Percentiles rank a stretch among this genome's conserved stretches.
Evolutionary conservation across 2,113 vertebrate species (phyloP).

Genomic region (Eulacestoma nigropectus): DNA sequence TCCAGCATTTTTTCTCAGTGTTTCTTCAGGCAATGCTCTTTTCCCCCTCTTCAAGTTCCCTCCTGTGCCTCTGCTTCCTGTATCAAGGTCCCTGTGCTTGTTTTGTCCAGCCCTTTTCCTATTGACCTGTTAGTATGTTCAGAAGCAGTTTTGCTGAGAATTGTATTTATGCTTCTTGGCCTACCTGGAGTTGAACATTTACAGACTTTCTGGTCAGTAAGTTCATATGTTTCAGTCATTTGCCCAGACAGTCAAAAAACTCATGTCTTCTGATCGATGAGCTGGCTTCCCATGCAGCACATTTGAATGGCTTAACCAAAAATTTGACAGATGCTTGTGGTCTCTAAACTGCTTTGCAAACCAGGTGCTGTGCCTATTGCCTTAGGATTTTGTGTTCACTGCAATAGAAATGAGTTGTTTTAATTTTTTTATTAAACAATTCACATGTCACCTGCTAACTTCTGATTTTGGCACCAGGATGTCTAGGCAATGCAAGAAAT

Average conservation of each 20-base stretch:
- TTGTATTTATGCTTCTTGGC: neutral
- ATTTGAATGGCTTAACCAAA: neutral
- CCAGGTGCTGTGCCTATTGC: neutral
- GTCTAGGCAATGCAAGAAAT: neutral
- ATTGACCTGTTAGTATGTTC: neutral
- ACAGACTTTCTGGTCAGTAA: neutral
- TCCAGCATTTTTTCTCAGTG: neutral
- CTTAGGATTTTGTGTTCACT: neutral
- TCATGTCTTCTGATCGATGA: accelerated
- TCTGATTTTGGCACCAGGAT: neutral
- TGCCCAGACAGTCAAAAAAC: neutral
- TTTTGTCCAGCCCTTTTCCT: neutral
- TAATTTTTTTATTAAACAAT: neutral
- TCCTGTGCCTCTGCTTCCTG: neutral
- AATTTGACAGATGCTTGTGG: neutral
- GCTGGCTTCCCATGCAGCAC: neutral
- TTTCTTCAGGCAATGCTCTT: neutral
- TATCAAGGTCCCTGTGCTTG: neutral
- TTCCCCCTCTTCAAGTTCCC: neutral
- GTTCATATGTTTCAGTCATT: neutral
- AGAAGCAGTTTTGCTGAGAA: neutral
- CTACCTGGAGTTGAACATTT: neutral
- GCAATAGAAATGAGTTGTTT: neutral
- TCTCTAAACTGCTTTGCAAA: neutral
- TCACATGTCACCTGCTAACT: neutral